Percentiles rank a stretch among this genome's conserved stretches.
These are phyloP conservation scores for Agrotis puta DNA, from an alignment of 2,888 invertebrate genomes.

Conservation along the genomic window DNA sequence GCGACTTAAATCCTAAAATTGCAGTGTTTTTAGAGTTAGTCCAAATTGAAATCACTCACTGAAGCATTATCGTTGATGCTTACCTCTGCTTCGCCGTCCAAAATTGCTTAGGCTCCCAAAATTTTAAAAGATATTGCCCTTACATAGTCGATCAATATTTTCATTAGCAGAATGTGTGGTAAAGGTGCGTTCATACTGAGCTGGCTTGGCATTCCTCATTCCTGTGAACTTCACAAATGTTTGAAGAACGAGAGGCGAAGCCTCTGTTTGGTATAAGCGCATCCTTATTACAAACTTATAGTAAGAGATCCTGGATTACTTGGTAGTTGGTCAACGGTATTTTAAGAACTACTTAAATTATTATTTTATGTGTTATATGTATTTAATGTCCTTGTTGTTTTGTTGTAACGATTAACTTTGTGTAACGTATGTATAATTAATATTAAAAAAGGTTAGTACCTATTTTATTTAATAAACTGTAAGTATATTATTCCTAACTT, in stretches of 20 bases:
- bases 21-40: conserved; percentile 37
- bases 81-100: conserved; percentile 77
- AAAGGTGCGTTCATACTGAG: conserved; percentile 23
- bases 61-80: conserved; percentile 57
- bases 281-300: neutral
- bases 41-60: conserved; percentile 19
- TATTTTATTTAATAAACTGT: conserved; percentile 49
- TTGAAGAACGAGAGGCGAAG: neutral
- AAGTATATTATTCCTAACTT: conserved; percentile 46
- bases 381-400: conserved; percentile 52
- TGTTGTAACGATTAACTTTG: conserved; percentile 56
- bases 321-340: conserved; percentile 35
- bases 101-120: conserved; percentile 56
- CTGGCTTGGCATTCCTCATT: neutral
- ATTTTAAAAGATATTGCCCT: conserved; percentile 25
- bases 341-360: conserved; percentile 34
- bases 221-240: neutral
- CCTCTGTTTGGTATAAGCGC: conserved; percentile 12
- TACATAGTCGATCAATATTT: conserved; percentile 31
- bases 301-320: conserved; percentile 18
- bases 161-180: conserved; percentile 14
- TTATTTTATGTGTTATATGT: conserved; percentile 47
- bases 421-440: conserved; percentile 57
- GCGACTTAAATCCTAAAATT: conserved; percentile 25
- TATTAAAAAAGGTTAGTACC: conserved; percentile 47